phyloP scores from a whole-genome alignment of 2,888 invertebrate genomes.

The Boloria selene region DNA sequence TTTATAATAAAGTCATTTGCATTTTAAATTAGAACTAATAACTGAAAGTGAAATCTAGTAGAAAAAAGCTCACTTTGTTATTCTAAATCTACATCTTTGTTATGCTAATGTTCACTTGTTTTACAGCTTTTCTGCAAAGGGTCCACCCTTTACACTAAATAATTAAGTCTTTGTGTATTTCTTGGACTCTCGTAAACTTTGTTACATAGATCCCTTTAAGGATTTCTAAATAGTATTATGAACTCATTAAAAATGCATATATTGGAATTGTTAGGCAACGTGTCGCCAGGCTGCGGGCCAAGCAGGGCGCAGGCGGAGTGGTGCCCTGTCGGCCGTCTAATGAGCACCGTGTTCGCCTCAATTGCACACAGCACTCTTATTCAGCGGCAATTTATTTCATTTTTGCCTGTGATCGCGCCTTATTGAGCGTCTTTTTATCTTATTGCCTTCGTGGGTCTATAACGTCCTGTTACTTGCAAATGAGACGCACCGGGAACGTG shows the following conservation, averaged over 20 bases:
- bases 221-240: slow-evolving; percentile 47
- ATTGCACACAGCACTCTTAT: slow-evolving; percentile 81
- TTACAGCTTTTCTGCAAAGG: slow-evolving; percentile 73
- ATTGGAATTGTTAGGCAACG: slow-evolving; percentile 51
- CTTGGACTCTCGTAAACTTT: slow-evolving; percentile 47
- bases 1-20: slow-evolving; percentile 47
- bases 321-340: slow-evolving; percentile 60
- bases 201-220: slow-evolving; percentile 68
- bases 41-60: slow-evolving; percentile 74
- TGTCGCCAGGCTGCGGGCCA: slow-evolving; percentile 31
- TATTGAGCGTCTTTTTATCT: slow-evolving; percentile 81
- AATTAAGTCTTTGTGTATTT: slow-evolving; percentile 58
- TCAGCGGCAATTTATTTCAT: slow-evolving; percentile 82
- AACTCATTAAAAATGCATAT: slow-evolving; percentile 42
- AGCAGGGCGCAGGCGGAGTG: slow-evolving; percentile 34
- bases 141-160: slow-evolving; percentile 41
- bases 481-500: slow-evolving; percentile 76
- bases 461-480: slow-evolving; percentile 81
- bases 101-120: slow-evolving; percentile 72
- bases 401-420: slow-evolving; percentile 82
- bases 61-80: slow-evolving; percentile 62
- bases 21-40: slow-evolving; percentile 47
- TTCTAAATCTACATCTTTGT: slow-evolving; percentile 73
- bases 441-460: slow-evolving; percentile 80
- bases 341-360: slow-evolving; percentile 81